Evolutionary conservation across 2,888 invertebrate species (phyloP).

Genomic region (Oxyteleia sp.): DNA sequence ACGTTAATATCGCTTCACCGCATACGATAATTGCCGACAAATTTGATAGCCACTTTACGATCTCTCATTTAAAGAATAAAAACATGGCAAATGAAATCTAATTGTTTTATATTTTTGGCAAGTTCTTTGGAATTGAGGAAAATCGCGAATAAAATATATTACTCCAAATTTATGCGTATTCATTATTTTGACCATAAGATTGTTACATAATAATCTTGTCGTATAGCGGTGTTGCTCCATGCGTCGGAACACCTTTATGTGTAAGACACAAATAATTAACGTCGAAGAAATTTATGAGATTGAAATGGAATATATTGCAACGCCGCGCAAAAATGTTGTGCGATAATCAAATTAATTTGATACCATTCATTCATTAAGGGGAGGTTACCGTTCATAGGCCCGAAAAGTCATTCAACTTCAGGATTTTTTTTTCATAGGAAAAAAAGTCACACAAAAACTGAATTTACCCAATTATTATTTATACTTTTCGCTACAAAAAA

Average conservation of each 20-base stretch:
- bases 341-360: slow-evolving; percentile 10
- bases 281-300: background rate
- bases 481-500: no score
- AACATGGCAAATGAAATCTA: slow-evolving; percentile 4
- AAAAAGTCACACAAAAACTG: no score
- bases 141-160: no score
- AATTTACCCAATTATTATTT: no score
- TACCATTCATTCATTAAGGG: no score
- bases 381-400: no score
- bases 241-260: background rate
- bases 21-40: slow-evolving; percentile 14
- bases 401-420: no score
- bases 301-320: background rate
- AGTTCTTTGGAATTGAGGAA: background rate
- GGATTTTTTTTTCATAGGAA: no score
- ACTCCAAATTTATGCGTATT: no score
- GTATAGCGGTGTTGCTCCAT: background rate
- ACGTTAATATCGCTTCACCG: slow-evolving; percentile 13
- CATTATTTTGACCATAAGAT: no score
- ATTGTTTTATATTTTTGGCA: background rate
- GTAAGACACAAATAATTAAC: slow-evolving; percentile 7
- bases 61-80: no score
- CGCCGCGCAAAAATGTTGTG: no score
- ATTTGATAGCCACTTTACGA: background rate
- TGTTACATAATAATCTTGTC: background rate